Evolutionary conservation across 2,888 invertebrate genomes (phyloP).

Genomic region (Aricia artaxerxes): DNA sequence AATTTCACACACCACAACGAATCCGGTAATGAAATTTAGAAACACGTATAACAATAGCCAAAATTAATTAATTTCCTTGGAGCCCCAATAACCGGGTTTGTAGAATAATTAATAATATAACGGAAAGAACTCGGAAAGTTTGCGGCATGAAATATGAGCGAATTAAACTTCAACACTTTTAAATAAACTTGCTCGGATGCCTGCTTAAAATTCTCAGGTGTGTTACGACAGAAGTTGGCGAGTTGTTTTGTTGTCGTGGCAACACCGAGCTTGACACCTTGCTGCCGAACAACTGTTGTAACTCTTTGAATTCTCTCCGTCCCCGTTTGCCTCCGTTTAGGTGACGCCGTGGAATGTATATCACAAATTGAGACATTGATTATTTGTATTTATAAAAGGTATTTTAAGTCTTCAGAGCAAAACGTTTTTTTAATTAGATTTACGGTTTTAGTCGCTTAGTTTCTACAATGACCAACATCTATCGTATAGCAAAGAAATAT

Average conservation of each 20-base stretch:
- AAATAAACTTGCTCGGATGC: constrained; percentile 63
- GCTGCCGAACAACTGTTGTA: constrained; percentile 53
- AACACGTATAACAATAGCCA: constrained; percentile 24
- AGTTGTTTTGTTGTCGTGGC: constrained; percentile 52
- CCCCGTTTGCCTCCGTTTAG: neutral
- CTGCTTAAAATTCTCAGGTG: constrained; percentile 71
- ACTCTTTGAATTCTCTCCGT: constrained; percentile 54
- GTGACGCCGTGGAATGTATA: neutral
- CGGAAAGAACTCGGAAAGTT: constrained; percentile 26
- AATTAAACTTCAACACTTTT: constrained; percentile 55
- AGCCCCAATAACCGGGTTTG: constrained; percentile 7
- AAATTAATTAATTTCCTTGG: constrained; percentile 22
- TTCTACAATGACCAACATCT: neutral
- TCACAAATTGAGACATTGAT: neutral
- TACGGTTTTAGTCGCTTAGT: neutral
- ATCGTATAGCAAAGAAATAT: neutral
- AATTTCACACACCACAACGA: neutral
- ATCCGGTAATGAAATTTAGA: constrained; percentile 16
- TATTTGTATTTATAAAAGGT: neutral
- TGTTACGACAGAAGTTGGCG: constrained; percentile 55
- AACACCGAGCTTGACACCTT: constrained; percentile 60
- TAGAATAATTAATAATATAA: constrained; percentile 28
- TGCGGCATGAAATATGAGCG: constrained; percentile 28
- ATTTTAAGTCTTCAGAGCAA: neutral
- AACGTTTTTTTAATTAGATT: neutral